A percentile compares a stretch with the other conserved stretches of the same genome.
Conservation (phyloP, 1,140 invertebrate species). For the Dreissena rostriformis region DNA sequence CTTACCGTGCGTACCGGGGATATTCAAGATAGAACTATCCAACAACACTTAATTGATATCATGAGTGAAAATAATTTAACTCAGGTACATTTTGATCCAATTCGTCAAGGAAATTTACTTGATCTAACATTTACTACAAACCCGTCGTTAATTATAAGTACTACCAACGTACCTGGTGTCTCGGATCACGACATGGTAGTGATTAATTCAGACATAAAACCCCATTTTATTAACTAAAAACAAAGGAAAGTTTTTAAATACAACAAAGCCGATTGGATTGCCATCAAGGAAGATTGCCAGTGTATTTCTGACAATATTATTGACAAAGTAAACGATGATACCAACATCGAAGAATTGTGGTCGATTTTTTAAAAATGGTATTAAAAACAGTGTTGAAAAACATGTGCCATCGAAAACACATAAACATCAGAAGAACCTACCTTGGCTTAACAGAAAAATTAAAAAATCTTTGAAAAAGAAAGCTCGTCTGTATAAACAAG, state of each 20-base stretch:
- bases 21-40: neutral
- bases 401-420: too few relatives aligned
- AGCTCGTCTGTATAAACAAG: too few relatives aligned
- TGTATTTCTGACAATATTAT: too few relatives aligned
- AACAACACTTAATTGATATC: neutral
- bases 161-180: slow-evolving; percentile 22
- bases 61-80: neutral
- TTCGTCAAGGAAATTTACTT: slow-evolving; percentile 8
- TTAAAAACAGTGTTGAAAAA: too few relatives aligned
- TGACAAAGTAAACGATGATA: too few relatives aligned
- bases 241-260: too few relatives aligned
- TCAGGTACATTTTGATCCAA: too few relatives aligned
- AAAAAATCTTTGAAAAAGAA: slow-evolving; percentile 34
- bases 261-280: too few relatives aligned
- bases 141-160: slow-evolving; percentile 9
- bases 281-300: too few relatives aligned
- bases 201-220: neutral
- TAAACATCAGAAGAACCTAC: slow-evolving; percentile 15
- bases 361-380: too few relatives aligned
- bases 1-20: neutral
- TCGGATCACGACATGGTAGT: slow-evolving; percentile 21
- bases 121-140: slow-evolving; percentile 41
- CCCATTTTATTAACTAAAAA: too few relatives aligned
- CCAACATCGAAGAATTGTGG: too few relatives aligned
- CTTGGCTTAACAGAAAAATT: slow-evolving; percentile 38